Conservation (phyloP, 2,888 invertebrate genomes). For the Microctonus aethiopoides region DNA sequence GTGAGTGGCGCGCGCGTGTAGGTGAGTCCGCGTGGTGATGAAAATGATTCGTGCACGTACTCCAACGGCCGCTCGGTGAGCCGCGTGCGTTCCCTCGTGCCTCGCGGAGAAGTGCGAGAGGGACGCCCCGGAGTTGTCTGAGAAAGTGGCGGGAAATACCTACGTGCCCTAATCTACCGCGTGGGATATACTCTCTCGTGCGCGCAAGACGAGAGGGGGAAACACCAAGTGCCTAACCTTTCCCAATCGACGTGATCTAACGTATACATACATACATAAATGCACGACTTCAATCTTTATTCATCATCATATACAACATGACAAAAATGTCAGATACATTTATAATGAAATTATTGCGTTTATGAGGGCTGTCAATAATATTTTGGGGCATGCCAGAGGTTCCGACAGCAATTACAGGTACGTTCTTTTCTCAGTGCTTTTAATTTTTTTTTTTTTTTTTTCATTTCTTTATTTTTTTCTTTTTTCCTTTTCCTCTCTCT, state of each 20-base stretch:
- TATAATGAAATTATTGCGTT: neutral
- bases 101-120: slow-evolving; percentile 8
- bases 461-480: slow-evolving; percentile 11
- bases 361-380: slow-evolving; percentile 23
- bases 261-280: slow-evolving; percentile 5
- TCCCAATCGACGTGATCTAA: slow-evolving; percentile 23
- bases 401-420: slow-evolving; percentile 32
- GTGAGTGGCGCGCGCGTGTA: slow-evolving; percentile 22
- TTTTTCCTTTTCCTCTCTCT: slow-evolving; percentile 17
- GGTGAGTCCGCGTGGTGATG: slow-evolving; percentile 33
- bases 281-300: neutral
- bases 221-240: slow-evolving; percentile 26
- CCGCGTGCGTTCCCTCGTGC: slow-evolving; percentile 30
- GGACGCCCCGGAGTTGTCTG: slow-evolving; percentile 28
- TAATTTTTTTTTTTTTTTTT: slow-evolving; percentile 1
- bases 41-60: slow-evolving; percentile 35
- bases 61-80: slow-evolving; percentile 28
- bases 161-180: slow-evolving; percentile 28
- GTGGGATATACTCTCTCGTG: slow-evolving; percentile 1
- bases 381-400: slow-evolving; percentile 25
- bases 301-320: neutral
- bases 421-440: slow-evolving; percentile 24
- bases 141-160: slow-evolving; percentile 37
- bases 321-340: neutral
- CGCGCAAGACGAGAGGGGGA: slow-evolving; percentile 4